A percentile compares a stretch with the other conserved stretches of the same genome.
Evolutionary conservation across 2,113 vertebrate genomes (phyloP).

Genomic region (Ceratotherium simum): DNA sequence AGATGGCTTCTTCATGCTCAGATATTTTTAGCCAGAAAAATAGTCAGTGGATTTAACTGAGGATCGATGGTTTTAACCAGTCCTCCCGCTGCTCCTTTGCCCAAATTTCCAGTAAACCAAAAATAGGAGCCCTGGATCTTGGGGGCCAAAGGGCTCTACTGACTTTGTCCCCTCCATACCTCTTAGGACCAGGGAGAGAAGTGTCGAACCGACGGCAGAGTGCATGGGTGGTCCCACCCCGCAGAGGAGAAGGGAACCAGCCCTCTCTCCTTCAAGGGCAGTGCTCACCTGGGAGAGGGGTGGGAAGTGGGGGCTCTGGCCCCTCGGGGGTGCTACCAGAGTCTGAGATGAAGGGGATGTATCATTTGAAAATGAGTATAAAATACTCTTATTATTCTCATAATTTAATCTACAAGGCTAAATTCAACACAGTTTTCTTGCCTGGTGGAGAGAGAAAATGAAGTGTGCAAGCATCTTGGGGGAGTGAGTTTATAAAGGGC

Average conservation of each 20-base stretch:
- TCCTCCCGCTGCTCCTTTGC: neutral
- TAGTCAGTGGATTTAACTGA: neutral
- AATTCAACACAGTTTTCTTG: neutral
- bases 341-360: neutral
- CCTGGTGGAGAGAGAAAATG: neutral
- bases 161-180: accelerated
- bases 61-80: neutral
- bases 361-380: neutral
- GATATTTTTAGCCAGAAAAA: neutral
- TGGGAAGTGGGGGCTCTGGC: neutral
- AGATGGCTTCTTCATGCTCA: neutral
- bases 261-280: neutral
- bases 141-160: neutral
- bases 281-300: neutral
- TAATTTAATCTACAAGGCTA: neutral
- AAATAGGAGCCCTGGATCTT: neutral
- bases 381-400: neutral
- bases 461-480: accelerated
- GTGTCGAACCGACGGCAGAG: neutral
- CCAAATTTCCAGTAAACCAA: neutral
- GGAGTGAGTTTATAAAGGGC: neutral
- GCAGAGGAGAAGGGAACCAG: neutral
- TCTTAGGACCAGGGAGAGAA: neutral
- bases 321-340: neutral
- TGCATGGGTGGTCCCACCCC: neutral